A percentile compares a stretch with the other conserved stretches of the same genome.
Evolutionary conservation across 2,888 invertebrate genomes (phyloP).

Genomic region (Thera britannica): DNA sequence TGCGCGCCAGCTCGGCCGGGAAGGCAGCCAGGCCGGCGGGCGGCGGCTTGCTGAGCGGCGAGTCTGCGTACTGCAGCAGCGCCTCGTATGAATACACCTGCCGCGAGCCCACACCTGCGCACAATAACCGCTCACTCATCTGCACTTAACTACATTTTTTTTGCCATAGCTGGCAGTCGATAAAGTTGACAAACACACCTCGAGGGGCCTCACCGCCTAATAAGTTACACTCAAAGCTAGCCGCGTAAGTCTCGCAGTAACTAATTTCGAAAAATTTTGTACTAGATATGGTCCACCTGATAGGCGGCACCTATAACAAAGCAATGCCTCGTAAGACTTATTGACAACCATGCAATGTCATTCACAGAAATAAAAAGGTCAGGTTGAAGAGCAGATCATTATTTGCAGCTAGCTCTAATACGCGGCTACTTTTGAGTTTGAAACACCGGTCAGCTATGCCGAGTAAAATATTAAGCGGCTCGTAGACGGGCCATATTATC

Average conservation of each 20-base stretch:
- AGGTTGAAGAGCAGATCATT: background rate
- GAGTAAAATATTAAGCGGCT: too few species aligned
- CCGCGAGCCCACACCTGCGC: constrained; percentile 63
- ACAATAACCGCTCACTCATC: constrained; percentile 33
- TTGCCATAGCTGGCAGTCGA: too few species aligned
- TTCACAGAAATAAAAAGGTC: too few species aligned
- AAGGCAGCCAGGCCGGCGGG: constrained; percentile 76
- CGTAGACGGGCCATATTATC: too few species aligned
- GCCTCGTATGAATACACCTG: constrained; percentile 82
- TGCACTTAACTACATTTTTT: too few species aligned
- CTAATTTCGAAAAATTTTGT: background rate
- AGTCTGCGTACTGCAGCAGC: constrained; percentile 83
- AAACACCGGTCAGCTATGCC: background rate
- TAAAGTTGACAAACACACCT: background rate
- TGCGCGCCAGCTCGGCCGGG: constrained; percentile 82
- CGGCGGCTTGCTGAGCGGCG: constrained; percentile 83
- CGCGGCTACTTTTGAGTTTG: background rate
- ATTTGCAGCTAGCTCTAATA: background rate
- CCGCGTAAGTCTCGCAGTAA: background rate
- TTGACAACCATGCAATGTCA: too few species aligned
- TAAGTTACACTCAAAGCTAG: background rate
- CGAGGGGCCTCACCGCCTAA: background rate
- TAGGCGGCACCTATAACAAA: too few species aligned
- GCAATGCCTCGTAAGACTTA: too few species aligned
- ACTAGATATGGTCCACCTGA: too few species aligned